Base-by-base conservation (phyloP, 1,140 invertebrate species). In the Papilio polyxenes region DNA sequence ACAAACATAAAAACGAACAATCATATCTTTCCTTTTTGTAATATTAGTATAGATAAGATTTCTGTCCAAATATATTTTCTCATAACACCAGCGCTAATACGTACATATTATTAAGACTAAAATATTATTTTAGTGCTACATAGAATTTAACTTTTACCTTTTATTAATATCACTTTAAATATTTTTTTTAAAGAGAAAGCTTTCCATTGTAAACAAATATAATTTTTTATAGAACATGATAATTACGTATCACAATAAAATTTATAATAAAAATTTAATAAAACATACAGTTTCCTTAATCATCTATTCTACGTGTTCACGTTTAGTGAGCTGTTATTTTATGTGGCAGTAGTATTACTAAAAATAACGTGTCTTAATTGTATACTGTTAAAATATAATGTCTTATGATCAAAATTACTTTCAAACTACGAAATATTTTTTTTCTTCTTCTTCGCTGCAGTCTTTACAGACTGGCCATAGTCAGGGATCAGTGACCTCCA, bases 201-300 rank as follows among this genome's bases (percentile, higher is more conserved):
- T 31, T 65, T 65, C 20, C 20, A 65, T 65, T 65, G 62, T 65
- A 65, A 65, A 31, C 56, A 65, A 65, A 23, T 20, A 65, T 65
- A 31, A 31, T 31, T 1, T 31, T 31, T 31, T 31, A 31, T 1
- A 31, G 23, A 31, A 31, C 23, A 31, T 2, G 23, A 31, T 31
- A 31, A 31, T 31, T 31, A 31, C 62, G 62, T 31, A 65, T 65
- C 62, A 3, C 11, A 3, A 9, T 31, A 65, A 65, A 31, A 3
- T 31, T 65, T 31, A 65, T 31, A 23, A 31, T 37, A 65, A 65
- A 10, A 31, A 31, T 11, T 3, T 65, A 65, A 65, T 65, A 31
- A 65, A 65, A 31, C 9, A 31, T 31, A 65, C 23, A 11, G 62
- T 65, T 65, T 65, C 62, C 23, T 31, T 31, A 65, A 65, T 11